Conservation (phyloP, 2,797 vertebrate species). For the Microctenopoma stevenorrisi region DNA sequence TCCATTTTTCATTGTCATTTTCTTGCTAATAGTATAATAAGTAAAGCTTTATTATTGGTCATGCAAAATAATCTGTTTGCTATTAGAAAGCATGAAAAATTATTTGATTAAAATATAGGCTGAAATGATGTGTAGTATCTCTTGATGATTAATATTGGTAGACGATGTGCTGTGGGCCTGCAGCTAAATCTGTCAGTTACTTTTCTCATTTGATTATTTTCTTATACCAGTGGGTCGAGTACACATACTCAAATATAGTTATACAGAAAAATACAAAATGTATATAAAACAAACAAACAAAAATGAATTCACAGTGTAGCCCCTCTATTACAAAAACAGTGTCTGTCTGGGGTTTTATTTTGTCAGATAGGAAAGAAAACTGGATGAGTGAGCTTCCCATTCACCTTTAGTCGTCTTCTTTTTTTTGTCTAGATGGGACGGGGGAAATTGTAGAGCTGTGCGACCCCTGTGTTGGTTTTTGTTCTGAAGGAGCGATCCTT, state of each 20-base stretch:
- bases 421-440: conserved; percentile 25
- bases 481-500: background rate
- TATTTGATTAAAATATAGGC: too few relatives aligned
- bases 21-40: background rate
- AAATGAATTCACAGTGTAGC: background rate
- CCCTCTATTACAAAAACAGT: conserved; percentile 16
- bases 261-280: background rate
- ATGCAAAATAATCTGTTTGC: background rate
- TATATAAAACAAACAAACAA: background rate
- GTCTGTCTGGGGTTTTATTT: conserved; percentile 31
- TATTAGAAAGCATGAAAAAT: background rate
- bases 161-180: background rate
- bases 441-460: background rate
- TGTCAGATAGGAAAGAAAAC: conserved; percentile 26
- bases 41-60: background rate
- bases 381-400: conserved; percentile 6
- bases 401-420: conserved; percentile 30
- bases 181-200: background rate
- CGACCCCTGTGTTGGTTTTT: background rate
- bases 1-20: background rate
- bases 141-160: background rate
- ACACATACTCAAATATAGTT: background rate
- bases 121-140: background rate
- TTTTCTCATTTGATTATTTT: background rate
- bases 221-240: background rate